These are phyloP conservation scores for Rhyacichthys aspro DNA, from an alignment of 2,797 vertebrate species.

Conservation along the genomic window DNA sequence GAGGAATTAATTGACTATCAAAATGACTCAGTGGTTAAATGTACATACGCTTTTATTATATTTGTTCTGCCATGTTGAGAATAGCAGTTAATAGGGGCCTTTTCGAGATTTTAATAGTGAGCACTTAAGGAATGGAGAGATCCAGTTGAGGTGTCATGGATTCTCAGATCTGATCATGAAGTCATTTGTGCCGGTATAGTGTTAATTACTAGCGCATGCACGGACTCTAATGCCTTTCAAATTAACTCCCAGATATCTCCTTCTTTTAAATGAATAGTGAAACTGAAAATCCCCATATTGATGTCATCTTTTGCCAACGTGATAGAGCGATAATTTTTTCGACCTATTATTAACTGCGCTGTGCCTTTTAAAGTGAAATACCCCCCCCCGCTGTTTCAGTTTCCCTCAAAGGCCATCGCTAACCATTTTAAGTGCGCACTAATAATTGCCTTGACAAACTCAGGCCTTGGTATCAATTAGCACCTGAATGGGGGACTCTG, in stretches of 20 bases:
- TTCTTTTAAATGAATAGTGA: slow-evolving; percentile 68
- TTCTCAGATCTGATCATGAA: slow-evolving; percentile 56
- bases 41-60: slow-evolving; percentile 15
- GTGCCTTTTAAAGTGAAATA: slow-evolving; percentile 91
- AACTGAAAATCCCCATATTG: slow-evolving; percentile 82
- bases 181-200: slow-evolving; percentile 81
- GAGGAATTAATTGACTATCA: slow-evolving; percentile 9
- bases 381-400: slow-evolving; percentile 86
- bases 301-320: slow-evolving; percentile 90
- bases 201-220: slow-evolving; percentile 85
- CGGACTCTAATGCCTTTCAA: slow-evolving; percentile 88
- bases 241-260: slow-evolving; percentile 86
- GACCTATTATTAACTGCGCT: slow-evolving; percentile 92
- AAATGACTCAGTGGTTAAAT: slow-evolving; percentile 11
- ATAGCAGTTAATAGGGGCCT: slow-evolving; percentile 18
- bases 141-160: slow-evolving; percentile 39
- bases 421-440: slow-evolving; percentile 93
- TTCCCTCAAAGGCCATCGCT: slow-evolving; percentile 90
- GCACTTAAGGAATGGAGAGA: slow-evolving; percentile 29
- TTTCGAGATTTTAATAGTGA: slow-evolving; percentile 28
- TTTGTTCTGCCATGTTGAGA: slow-evolving; percentile 11
- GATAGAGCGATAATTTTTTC: slow-evolving; percentile 89
- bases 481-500: slow-evolving; percentile 88
- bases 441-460: slow-evolving; percentile 97
- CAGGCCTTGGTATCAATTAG: slow-evolving; percentile 94